These are phyloP conservation scores for Antheraea yamamai DNA, from an alignment of 2,888 invertebrate species.

Conservation along the genomic window DNA sequence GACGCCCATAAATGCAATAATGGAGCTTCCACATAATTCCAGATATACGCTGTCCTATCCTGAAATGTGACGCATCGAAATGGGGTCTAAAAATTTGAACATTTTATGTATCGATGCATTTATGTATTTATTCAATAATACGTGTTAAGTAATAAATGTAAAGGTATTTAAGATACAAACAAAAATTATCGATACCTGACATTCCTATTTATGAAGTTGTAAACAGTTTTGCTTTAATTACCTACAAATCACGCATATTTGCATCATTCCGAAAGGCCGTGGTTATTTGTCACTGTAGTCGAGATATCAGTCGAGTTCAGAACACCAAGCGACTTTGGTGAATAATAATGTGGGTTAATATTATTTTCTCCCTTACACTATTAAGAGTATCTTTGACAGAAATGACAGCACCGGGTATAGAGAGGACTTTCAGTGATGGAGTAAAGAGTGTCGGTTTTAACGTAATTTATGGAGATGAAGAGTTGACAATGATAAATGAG, in stretches of 20 bases:
- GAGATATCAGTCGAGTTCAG: slow-evolving; percentile 31
- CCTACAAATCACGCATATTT: slow-evolving; percentile 52
- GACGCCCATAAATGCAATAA: background rate
- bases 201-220: slow-evolving; percentile 52
- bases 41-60: background rate
- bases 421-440: slow-evolving; percentile 51
- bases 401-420: slow-evolving; percentile 45
- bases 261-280: slow-evolving; percentile 44
- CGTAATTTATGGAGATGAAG: slow-evolving; percentile 65
- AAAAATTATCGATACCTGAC: slow-evolving; percentile 40
- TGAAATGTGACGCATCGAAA: background rate
- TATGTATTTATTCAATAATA: background rate
- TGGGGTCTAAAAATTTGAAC: background rate
- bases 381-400: slow-evolving; percentile 37
- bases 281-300: slow-evolving; percentile 31
- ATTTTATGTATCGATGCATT: background rate
- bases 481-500: slow-evolving; percentile 58
- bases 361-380: slow-evolving; percentile 27
- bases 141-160: background rate
- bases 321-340: slow-evolving; percentile 33
- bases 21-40: background rate
- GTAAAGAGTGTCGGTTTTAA: slow-evolving; percentile 55
- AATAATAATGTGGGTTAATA: slow-evolving; percentile 46
- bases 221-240: slow-evolving; percentile 54
- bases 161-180: background rate